Evolutionary conservation across 1,140 invertebrate species (phyloP).

Genomic region (Charaxes varanes): DNA sequence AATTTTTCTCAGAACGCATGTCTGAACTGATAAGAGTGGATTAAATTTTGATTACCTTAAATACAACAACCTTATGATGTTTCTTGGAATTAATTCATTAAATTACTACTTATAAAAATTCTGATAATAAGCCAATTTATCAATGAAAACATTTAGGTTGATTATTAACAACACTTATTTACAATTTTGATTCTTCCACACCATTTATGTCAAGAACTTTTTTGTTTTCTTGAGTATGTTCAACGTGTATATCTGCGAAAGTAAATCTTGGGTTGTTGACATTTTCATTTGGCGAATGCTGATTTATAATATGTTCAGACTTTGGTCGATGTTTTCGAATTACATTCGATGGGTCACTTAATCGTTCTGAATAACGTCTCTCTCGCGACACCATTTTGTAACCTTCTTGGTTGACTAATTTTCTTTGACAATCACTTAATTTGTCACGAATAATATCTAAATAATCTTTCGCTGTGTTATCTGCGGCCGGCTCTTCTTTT

Average conservation of each 20-base stretch:
- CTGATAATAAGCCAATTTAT: not conserved
- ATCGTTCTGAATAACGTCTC: conserved; percentile 37
- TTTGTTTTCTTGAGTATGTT: conserved; percentile 28
- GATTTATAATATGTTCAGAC: conserved; percentile 46
- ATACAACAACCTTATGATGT: not conserved
- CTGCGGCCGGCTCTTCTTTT: conserved; percentile 71
- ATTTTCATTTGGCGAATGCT: conserved; percentile 45
- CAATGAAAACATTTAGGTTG: too few relatives aligned
- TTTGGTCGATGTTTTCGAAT: conserved; percentile 42
- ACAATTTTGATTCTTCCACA: conserved; percentile 57
- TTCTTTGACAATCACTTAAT: conserved; percentile 59
- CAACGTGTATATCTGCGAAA: conserved; percentile 52
- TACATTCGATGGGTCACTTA: conserved; percentile 24
- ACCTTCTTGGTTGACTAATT: conserved; percentile 49
- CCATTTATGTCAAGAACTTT: conserved; percentile 30
- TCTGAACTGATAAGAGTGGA: too few relatives aligned
- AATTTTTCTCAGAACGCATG: conserved; percentile 2
- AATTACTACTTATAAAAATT: not conserved
- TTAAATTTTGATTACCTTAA: not conserved
- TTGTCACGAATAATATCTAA: conserved; percentile 64
- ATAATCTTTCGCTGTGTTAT: conserved; percentile 68
- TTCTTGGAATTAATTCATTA: too few relatives aligned
- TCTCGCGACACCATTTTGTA: conserved; percentile 44
- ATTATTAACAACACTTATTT: conserved; percentile 2
- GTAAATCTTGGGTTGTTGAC: conserved; percentile 38